phyloP scores from a whole-genome alignment of 2,888 invertebrate genomes.

The Coenonympha arcania region DNA sequence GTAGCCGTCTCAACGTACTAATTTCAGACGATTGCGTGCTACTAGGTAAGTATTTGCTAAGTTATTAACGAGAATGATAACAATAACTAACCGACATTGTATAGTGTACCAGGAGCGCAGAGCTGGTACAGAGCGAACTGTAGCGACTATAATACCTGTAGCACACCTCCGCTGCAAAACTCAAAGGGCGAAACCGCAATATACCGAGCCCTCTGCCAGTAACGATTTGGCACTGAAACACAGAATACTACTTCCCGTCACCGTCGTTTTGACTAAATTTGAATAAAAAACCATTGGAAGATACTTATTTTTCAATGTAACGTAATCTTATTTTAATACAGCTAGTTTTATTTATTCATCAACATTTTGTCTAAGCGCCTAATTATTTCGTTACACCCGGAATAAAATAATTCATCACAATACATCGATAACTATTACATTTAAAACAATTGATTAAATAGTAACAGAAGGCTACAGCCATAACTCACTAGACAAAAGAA shows the following conservation, averaged over 20 bases:
- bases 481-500: neutral
- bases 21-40: too few species aligned
- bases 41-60: too few species aligned
- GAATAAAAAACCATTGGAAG: neutral
- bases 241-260: neutral
- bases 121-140: slow-evolving; percentile 9
- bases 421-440: neutral
- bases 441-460: neutral
- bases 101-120: slow-evolving; percentile 3
- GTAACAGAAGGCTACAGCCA: neutral
- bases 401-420: neutral
- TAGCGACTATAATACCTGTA: slow-evolving; percentile 13
- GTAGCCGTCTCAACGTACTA: too few species aligned
- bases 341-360: too few species aligned
- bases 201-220: slow-evolving; percentile 4
- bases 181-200: too few species aligned
- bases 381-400: neutral
- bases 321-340: too few species aligned
- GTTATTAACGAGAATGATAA: too few species aligned
- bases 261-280: slow-evolving; percentile 2
- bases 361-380: too few species aligned
- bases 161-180: too few species aligned
- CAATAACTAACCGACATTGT: too few species aligned
- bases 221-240: slow-evolving; percentile 8
- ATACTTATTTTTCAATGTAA: too few species aligned